Percentiles rank a stretch among this genome's conserved stretches.
Evolutionary conservation across 2,888 invertebrate genomes (phyloP).

Genomic region (Amiota mariae): DNA sequence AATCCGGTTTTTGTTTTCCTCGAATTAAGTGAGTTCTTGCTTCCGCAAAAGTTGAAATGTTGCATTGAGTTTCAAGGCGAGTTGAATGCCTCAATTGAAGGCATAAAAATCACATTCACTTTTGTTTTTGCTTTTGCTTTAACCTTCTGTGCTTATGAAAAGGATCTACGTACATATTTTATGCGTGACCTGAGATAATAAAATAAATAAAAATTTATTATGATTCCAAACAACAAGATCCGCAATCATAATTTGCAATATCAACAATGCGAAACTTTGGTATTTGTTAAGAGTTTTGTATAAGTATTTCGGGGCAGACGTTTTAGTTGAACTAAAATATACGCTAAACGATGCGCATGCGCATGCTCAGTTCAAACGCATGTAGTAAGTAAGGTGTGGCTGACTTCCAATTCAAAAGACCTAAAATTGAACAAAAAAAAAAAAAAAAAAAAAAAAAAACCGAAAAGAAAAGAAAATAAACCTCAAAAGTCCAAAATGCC

Average conservation of each 20-base stretch:
- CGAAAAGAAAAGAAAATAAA: not conserved
- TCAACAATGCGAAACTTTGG: constrained; percentile 6
- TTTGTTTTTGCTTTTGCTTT: not conserved
- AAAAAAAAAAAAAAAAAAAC: not conserved
- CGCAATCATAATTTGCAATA: constrained; percentile 16
- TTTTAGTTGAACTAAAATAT: not conserved
- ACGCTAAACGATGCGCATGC: not conserved
- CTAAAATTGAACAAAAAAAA: constrained; percentile 3
- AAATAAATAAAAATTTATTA: too few relatives aligned
- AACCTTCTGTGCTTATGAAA: too few relatives aligned
- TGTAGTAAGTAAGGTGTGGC: constrained; percentile 15
- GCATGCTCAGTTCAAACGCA: constrained; percentile 6
- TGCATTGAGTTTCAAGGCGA: constrained; percentile 11
- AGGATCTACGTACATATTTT: too few relatives aligned
- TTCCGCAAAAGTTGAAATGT: not conserved
- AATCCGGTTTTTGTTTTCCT: not conserved
- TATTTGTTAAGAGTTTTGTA: constrained; percentile 1
- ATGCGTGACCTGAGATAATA: too few relatives aligned
- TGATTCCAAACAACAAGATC: not conserved
- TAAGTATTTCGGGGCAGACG: constrained; percentile 1
- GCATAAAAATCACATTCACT: constrained; percentile 4
- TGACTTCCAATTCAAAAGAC: not conserved
- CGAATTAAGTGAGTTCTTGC: not conserved
- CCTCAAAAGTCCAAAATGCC: too few relatives aligned
- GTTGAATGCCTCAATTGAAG: not conserved